phyloP scores from a whole-genome alignment of 2,113 vertebrate species.

The Hyaena hyaena region DNA sequence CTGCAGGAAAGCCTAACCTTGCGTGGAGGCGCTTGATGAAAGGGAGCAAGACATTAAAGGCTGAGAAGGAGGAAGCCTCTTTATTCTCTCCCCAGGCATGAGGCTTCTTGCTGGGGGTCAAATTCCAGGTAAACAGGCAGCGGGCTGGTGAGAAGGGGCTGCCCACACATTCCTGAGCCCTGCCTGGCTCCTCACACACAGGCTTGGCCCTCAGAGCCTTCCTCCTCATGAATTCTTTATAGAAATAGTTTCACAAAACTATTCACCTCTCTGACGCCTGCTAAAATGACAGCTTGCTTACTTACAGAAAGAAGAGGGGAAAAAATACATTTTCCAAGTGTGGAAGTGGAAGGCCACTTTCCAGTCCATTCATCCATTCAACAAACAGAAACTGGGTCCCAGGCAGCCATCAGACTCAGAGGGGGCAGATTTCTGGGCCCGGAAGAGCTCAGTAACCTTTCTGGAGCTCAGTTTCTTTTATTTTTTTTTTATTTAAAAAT shows the following conservation, averaged over 20 bases:
- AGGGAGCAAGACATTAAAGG: constrained; percentile 60
- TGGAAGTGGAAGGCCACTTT: background rate
- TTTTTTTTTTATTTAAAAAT: too few species aligned
- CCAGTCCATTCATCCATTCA: too few species aligned
- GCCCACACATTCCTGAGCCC: background rate
- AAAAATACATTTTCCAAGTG: background rate
- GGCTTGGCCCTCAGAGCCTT: constrained; percentile 40
- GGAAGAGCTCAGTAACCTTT: background rate
- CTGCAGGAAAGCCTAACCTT: background rate
- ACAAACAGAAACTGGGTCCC: accelerated
- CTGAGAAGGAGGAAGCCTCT: constrained; percentile 32
- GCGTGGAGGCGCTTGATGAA: constrained; percentile 12
- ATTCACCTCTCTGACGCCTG: background rate
- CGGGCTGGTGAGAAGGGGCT: background rate
- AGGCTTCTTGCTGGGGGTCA: constrained; percentile 72
- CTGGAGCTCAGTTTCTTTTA: background rate
- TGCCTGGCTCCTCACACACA: background rate
- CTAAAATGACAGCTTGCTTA: constrained; percentile 38
- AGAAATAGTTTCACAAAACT: constrained; percentile 47
- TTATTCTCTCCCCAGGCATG: constrained; percentile 62
- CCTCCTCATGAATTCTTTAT: constrained; percentile 64
- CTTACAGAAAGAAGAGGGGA: background rate
- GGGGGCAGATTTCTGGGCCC: background rate
- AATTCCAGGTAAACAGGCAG: constrained; percentile 69
- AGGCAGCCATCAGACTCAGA: accelerated